Base-by-base conservation (phyloP, 2,113 vertebrate genomes). In the Archilochus colubris region DNA sequence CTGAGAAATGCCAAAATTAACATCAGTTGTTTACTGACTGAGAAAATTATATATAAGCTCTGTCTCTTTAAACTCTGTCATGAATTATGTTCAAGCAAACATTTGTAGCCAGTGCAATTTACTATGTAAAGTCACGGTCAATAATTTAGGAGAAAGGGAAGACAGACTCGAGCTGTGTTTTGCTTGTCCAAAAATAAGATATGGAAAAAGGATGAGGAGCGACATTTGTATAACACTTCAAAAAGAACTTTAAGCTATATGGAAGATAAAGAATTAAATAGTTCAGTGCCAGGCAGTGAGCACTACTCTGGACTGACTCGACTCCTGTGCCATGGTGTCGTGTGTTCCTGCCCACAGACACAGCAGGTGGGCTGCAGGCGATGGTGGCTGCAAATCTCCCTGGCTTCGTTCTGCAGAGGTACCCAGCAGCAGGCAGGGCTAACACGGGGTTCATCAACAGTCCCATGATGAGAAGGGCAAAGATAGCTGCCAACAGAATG, bases 31-130 rank as follows among this genome's bases (percentile, higher is more conserved):
- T 96, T 94, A 96, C 87, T 92, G 88, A 89, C 75, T 88, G 82
- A 89, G 87, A 89, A 94, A 93, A 92, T 89, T 7, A 82, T 74
- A 95, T 46, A 67, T 91, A 89, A 89, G 87, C 58, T 91, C 93
- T 82, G 84, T 91, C 84, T 95, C 94, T 94, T 96, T 94, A 95
- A 96, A 91, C 82, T 89, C 67, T 70, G 55, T 72, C 84, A 91
- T 91, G 87, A 96, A 96, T 94, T 96, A 91, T 80, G 82, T 94
- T 96, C 79, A 89, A 94, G 93, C 82, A 94, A 95, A 95, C 85
- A 93, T 85, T 92, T 94, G 82, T 89, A 95, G 74, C 95, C 82
- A 88, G 70, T 62, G 66, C 81, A 94, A 95, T 91, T 97, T 91
- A 92, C 93, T 82, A 87, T 94, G 91, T 94, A 94, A 95, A 96